Conservation (phyloP, 2,888 invertebrate species). For the Malthinus seriepunctatus region DNA sequence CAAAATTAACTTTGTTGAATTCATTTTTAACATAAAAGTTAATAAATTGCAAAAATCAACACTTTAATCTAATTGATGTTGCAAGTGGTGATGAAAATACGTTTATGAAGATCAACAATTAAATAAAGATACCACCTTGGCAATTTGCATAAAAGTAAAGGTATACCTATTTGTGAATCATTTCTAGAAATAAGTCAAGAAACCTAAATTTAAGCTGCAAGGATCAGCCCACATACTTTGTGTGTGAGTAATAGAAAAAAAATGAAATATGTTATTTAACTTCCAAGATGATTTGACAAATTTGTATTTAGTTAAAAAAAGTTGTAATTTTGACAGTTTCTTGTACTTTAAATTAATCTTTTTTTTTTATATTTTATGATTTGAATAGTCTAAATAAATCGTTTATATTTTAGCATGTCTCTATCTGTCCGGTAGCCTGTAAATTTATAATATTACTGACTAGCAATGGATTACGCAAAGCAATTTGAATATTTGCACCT, state of each 20-base stretch:
- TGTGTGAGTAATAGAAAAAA: constrained; percentile 23
- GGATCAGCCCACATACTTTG: constrained; percentile 38
- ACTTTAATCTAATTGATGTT: no score
- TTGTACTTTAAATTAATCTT: not conserved
- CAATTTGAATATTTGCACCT: constrained; percentile 36
- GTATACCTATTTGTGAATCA: constrained; percentile 32
- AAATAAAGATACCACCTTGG: constrained; percentile 6
- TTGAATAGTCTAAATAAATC: not conserved
- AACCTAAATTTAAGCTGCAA: constrained; percentile 35
- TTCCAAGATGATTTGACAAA: constrained; percentile 2
- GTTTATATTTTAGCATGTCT: constrained; percentile 9
- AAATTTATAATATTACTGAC: constrained; percentile 27
- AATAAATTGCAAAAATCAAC: no score
- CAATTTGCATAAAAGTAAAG: constrained; percentile 10
- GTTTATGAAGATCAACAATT: no score
- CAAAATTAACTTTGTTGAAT: no score
- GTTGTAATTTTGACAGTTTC: constrained; percentile 3
- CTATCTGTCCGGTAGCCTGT: constrained; percentile 18
- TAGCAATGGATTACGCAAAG: constrained; percentile 27
- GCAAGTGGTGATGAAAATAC: no score
- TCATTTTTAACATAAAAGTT: no score
- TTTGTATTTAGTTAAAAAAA: not conserved
- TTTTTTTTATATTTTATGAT: not conserved
- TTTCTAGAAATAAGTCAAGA: constrained; percentile 23
- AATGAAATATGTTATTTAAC: constrained; percentile 1